Conservation (phyloP, 2,797 vertebrate genomes). For the Craterocephalus amniculus region DNA sequence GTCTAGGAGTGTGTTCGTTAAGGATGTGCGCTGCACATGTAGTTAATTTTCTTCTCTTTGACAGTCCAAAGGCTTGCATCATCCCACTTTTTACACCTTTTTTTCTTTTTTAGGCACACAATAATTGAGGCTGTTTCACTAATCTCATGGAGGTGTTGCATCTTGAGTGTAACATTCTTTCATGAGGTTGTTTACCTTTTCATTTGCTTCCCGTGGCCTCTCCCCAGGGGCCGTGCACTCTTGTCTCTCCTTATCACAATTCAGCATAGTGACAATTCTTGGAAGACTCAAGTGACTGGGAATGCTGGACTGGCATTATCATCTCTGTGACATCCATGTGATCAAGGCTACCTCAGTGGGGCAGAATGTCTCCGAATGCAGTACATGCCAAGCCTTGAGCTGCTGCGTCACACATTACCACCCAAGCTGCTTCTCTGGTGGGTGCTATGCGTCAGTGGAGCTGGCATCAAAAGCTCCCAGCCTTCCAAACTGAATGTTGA, state of each 20-base stretch:
- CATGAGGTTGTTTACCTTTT: constrained; percentile 11
- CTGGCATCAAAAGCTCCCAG: constrained; percentile 53
- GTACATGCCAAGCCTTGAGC: constrained; percentile 20
- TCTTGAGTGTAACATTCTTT: background rate
- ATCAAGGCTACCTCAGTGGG: constrained; percentile 40
- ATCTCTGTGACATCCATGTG: constrained; percentile 33
- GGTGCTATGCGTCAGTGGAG: constrained; percentile 65
- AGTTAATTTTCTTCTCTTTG: constrained; percentile 16
- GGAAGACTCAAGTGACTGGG: background rate
- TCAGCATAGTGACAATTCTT: constrained; percentile 20
- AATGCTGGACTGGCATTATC: constrained; percentile 19
- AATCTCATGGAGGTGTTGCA: background rate
- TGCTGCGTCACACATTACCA: constrained; percentile 57
- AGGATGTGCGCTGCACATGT: constrained; percentile 39
- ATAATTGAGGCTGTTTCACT: background rate
- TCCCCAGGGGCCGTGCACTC: constrained; percentile 8
- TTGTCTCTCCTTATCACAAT: constrained; percentile 15
- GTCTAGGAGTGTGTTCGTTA: constrained; percentile 45
- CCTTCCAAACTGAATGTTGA: constrained; percentile 42
- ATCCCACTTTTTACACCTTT: background rate
- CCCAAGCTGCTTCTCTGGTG: constrained; percentile 51
- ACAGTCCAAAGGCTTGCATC: background rate
- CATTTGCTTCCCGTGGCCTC: background rate
- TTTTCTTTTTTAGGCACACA: constrained; percentile 1
- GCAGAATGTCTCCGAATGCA: constrained; percentile 40